Percentiles rank a stretch among this genome's conserved stretches.
phyloP scores from a whole-genome alignment of 1,140 invertebrate species.

The Dendrolimus punctatus region DNA sequence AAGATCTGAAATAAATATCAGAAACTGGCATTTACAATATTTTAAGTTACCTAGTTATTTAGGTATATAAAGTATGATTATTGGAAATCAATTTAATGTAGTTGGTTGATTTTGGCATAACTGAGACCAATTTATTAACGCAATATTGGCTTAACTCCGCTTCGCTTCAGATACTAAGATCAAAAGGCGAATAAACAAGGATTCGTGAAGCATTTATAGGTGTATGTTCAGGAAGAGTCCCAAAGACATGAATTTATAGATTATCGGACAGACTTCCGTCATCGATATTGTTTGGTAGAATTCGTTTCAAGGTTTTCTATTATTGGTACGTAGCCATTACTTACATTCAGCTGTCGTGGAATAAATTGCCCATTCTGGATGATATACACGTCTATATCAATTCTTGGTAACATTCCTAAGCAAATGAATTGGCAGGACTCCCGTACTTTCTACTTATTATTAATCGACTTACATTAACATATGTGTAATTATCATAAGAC shows the following conservation, averaged over 20 bases:
- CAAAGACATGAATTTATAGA: conserved; percentile 3
- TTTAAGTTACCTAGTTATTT: no score
- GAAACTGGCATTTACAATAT: no score
- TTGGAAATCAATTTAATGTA: no score
- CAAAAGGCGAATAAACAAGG: conserved; percentile 13
- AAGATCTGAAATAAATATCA: no score
- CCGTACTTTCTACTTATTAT: conserved; percentile 1
- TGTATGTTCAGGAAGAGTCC: conserved; percentile 1
- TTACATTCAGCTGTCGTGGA: not conserved
- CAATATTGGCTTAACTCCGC: conserved; percentile 2
- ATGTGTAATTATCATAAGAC: no score
- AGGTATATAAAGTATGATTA: no score
- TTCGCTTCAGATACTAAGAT: conserved; percentile 4
- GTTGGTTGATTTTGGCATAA: no score
- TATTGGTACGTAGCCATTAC: conserved; percentile 3
- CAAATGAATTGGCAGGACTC: not conserved
- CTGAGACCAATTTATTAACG: conserved; percentile 7
- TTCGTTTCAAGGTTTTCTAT: conserved; percentile 10
- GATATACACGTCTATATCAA: conserved; percentile 8
- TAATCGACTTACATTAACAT: conserved; percentile 1
- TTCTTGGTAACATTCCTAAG: conserved; percentile 8
- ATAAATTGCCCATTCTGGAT: conserved; percentile 11
- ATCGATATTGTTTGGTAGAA: conserved; percentile 6
- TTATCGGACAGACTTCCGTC: conserved; percentile 4
- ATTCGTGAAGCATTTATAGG: conserved; percentile 11